These are phyloP conservation scores for Pachycephus smyrnensis DNA, from an alignment of 2,888 invertebrate genomes.

Conservation along the genomic window DNA sequence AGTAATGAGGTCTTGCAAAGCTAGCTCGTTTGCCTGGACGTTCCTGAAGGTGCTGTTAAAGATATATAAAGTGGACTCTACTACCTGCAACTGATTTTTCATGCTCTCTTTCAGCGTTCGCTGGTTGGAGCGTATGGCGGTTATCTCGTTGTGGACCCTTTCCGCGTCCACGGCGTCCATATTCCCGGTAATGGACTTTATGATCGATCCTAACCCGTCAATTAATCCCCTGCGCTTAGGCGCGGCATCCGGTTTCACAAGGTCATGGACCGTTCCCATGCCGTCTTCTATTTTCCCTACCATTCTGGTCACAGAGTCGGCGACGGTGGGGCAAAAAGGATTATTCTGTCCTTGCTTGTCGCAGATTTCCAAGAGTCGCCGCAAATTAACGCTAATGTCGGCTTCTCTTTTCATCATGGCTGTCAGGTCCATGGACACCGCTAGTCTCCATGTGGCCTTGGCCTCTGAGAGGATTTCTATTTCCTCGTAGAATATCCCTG, in stretches of 20 bases:
- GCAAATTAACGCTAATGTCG: background rate
- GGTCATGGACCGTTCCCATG: background rate
- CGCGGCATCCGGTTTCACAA: background rate
- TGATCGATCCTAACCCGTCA: background rate
- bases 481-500: background rate
- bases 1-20: too few species aligned
- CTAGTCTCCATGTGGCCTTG: background rate
- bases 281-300: background rate
- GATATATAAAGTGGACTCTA: too few species aligned
- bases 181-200: background rate
- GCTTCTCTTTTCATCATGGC: background rate
- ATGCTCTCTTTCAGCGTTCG: background rate
- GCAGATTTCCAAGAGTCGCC: background rate
- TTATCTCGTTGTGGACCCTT: background rate
- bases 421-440: background rate
- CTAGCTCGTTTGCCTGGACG: too few species aligned
- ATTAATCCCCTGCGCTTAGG: background rate
- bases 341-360: background rate
- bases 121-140: background rate
- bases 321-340: background rate
- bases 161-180: background rate
- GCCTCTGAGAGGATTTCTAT: background rate
- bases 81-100: background rate
- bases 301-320: background rate
- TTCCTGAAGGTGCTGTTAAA: too few species aligned